Evolutionary conservation across 2,888 invertebrate species (phyloP), one percentile per base, ranked within the genome.

Genomic region (Drosophila neonasuta): DNA sequence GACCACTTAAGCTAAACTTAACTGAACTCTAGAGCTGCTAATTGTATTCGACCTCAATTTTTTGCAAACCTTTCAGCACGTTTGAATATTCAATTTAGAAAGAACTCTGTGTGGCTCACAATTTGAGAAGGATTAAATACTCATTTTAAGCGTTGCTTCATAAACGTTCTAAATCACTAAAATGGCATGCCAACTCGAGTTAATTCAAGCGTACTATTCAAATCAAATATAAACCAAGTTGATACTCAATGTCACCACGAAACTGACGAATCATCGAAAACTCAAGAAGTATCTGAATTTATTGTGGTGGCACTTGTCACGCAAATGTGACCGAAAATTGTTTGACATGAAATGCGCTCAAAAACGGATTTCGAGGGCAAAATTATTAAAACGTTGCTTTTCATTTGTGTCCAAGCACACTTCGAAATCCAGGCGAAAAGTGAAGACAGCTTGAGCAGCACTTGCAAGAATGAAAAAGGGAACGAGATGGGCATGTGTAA

Each of bases 271-370:
- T 67, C 64, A 56, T n/a, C 39, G 39, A 54, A 36, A 56, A 67
- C 50, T 58, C 29, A 36, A 69, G 56, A 17, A 54, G 41, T 32
- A 24, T 29, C 13, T 11, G 46, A 32, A 55, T 52, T 17, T 11
- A 57, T 10, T 45, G 58, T 34, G 59, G 55, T 60, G 59, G 54
- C 70, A 76, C 87, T 84, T 87, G 87, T 63, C 71, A 72, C 77
- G 77, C 88, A 83, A 88, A 79, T 88, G 86, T 88, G 77, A 75
- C 81, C 87, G 81, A 70, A 77, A 79, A 82, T 83, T 83, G 81
- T 67, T 77, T 68, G 69, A 74, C 73, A 70, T 74, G 61, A 76
- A 73, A 60, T 60, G 56, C 58, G 69, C 84, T 66, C 65, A 51
- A 64, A 64, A 72, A 75, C 68, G 68, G 70, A 71, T 85, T 73